Evolutionary conservation across 1,140 invertebrate species (phyloP).

Genomic region (Penaeus indicus): DNA sequence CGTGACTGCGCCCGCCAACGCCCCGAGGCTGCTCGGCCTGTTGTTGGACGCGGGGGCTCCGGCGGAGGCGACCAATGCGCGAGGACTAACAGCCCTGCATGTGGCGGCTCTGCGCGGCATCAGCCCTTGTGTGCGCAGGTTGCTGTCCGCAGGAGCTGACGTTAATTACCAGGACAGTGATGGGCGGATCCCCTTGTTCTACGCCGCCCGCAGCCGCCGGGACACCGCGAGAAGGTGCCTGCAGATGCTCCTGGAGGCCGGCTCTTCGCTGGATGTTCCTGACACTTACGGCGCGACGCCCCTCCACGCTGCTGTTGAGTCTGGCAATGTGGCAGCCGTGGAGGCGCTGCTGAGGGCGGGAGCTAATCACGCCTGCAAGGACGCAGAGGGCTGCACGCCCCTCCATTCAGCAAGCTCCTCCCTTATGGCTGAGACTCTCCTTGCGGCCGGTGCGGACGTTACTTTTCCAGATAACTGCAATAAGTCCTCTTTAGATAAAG

Average conservation of each 20-base stretch:
- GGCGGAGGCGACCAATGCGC: constrained; percentile 77
- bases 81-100: constrained; percentile 84
- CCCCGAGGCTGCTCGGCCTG: constrained; percentile 70
- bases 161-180: constrained; percentile 83
- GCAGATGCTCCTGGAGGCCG: constrained; percentile 79
- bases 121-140: constrained; percentile 81
- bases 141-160: constrained; percentile 77
- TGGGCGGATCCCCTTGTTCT: constrained; percentile 80
- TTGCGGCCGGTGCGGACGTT: constrained; percentile 86
- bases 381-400: not conserved
- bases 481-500: constrained; percentile 83
- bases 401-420: constrained; percentile 79
- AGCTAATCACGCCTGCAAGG: not conserved
- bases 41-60: constrained; percentile 81
- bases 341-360: not conserved
- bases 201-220: constrained; percentile 81
- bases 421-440: constrained; percentile 83
- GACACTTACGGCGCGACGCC: constrained; percentile 91
- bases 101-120: constrained; percentile 81
- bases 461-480: constrained; percentile 86
- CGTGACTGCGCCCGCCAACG: not conserved
- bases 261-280: constrained; percentile 67
- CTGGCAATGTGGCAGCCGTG: constrained; percentile 8
- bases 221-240: constrained; percentile 70
- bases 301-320: constrained; percentile 82